Base-by-base conservation (phyloP, 2,888 invertebrate genomes). In the Folsomia candida region DNA sequence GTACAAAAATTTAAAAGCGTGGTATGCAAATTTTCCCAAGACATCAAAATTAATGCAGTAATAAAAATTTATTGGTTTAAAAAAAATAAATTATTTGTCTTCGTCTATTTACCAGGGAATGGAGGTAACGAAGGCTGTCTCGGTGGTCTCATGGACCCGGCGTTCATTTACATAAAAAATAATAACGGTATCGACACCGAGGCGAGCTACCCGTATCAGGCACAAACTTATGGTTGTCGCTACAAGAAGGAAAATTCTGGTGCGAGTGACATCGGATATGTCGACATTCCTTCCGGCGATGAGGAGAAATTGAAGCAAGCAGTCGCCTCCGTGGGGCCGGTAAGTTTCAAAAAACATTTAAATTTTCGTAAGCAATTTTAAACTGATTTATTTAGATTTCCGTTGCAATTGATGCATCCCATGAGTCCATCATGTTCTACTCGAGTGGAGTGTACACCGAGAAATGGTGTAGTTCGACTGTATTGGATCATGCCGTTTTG, bases 61-160 rank as follows among this genome's bases (percentile, higher is more conserved):
- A n/a, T n/a, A n/a, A n/a, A n/a, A n/a, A n/a, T n/a, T n/a, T n/a
- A n/a, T n/a, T n/a, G n/a, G n/a, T n/a, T n/a, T n/a, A n/a, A n/a
- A n/a, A n/a, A n/a, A n/a, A n/a, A n/a, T n/a, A n/a, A n/a, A n/a
- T n/a, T n/a, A n/a, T n/a, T n/a, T n/a, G n/a, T n/a, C n/a, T n/a
- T n/a, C n/a, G n/a, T n/a, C n/a, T n/a, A n/a, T n/a, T 59, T 18
- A n/a, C n/a, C 18, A 47, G 81, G 83, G 1, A 86, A 87, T 76
- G 95, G 90, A 82, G 94, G 92, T 57, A 95, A 95, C 85, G 89
- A 92, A 82, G 95, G 95, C 67, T 96, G 95, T 85, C 89, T 91
- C 80, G 95, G 95, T 66, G 94, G 94, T 75, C 83, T 88, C 47
- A 89, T 89, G 89, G 92, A 94, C 85, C 87, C 90, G 81, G 93